These are phyloP conservation scores for Capra hircus DNA, from an alignment of 2,113 vertebrate species.

Conservation along the genomic window DNA sequence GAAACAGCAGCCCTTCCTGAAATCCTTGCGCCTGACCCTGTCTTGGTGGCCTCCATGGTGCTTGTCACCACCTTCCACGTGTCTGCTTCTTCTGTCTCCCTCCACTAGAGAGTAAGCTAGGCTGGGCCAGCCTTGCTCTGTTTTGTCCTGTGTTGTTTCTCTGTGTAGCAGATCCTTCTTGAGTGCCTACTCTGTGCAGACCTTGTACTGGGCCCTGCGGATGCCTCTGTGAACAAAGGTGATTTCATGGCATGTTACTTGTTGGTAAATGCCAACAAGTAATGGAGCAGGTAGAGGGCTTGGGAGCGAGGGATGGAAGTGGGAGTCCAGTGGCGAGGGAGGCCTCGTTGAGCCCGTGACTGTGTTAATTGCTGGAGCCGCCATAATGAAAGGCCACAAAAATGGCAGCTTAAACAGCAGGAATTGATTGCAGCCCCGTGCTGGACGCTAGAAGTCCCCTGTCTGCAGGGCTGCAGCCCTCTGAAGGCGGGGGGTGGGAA, in stretches of 20 bases:
- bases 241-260: rapidly evolving
- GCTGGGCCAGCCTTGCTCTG: background rate
- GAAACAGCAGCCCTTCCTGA: background rate
- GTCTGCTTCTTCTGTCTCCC: background rate
- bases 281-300: background rate
- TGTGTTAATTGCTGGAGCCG: background rate
- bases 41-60: background rate
- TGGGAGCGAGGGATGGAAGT: background rate
- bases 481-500: background rate
- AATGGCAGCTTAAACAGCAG: background rate
- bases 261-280: rapidly evolving
- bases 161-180: background rate
- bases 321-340: background rate
- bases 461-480: rapidly evolving
- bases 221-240: rapidly evolving
- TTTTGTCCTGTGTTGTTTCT: background rate
- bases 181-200: background rate
- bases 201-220: background rate
- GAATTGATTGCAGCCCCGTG: rapidly evolving
- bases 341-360: background rate
- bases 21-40: background rate
- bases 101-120: background rate
- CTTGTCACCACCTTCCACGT: rapidly evolving
- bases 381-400: background rate
- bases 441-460: background rate